Evolutionary conservation across 2,797 vertebrate genomes (phyloP).

Genomic region (Ctenochaetus hawaiiensis): DNA sequence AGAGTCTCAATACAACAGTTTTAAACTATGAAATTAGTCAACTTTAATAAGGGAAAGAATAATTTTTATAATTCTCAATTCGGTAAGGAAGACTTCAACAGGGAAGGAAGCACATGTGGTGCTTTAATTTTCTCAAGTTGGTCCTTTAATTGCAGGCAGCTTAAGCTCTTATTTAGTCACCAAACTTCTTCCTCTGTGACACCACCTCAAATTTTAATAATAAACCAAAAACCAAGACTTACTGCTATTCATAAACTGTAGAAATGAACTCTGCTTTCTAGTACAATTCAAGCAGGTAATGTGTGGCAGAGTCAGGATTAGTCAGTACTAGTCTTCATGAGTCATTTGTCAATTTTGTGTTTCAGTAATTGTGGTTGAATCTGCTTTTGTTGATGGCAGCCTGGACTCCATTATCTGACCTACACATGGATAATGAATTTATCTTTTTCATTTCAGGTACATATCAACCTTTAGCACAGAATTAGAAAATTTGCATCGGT

Average conservation of each 20-base stretch:
- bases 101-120: background rate
- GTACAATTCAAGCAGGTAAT: background rate
- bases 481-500: background rate
- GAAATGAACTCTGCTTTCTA: too few relatives aligned
- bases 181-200: background rate
- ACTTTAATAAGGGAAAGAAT: background rate
- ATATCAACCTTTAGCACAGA: background rate
- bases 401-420: background rate
- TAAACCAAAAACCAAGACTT: too few relatives aligned
- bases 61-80: background rate
- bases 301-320: background rate
- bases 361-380: background rate
- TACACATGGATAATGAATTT: background rate
- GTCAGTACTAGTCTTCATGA: background rate
- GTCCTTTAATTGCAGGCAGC: background rate
- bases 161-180: background rate
- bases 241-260: too few relatives aligned
- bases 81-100: background rate
- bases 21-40: background rate
- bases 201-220: too few relatives aligned
- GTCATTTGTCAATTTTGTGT: background rate
- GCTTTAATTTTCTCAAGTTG: background rate
- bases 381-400: conserved; percentile 5
- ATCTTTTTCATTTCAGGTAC: background rate
- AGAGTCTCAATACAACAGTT: background rate